These are phyloP conservation scores for Encarsia formosa DNA, from an alignment of 2,888 invertebrate genomes.

Conservation along the genomic window DNA sequence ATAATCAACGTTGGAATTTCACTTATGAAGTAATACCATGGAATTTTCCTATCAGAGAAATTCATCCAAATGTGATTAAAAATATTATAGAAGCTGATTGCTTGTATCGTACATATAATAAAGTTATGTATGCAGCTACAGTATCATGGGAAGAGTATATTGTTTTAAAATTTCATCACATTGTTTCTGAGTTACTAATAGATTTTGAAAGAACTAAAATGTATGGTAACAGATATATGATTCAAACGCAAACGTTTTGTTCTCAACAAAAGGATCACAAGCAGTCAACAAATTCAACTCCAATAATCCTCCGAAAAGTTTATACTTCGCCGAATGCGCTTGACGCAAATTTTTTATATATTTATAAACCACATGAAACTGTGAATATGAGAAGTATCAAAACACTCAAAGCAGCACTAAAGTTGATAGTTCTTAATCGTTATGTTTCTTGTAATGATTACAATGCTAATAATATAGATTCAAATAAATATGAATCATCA, in stretches of 20 bases:
- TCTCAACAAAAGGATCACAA: slow-evolving; percentile 42
- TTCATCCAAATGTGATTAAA: slow-evolving; percentile 42
- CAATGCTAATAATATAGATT: slow-evolving; percentile 18
- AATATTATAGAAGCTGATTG: slow-evolving; percentile 65
- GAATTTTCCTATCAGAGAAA: slow-evolving; percentile 62
- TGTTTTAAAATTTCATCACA: slow-evolving; percentile 59
- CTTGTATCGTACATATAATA: slow-evolving; percentile 59
- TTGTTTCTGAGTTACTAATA: slow-evolving; percentile 55
- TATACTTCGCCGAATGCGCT: slow-evolving; percentile 28
- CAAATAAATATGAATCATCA: slow-evolving; percentile 51
- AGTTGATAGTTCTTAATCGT: slow-evolving; percentile 38
- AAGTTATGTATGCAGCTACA: slow-evolving; percentile 51
- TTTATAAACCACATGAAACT: slow-evolving; percentile 35
- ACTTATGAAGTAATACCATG: slow-evolving; percentile 61
- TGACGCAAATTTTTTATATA: slow-evolving; percentile 32
- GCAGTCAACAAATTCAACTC: slow-evolving; percentile 32
- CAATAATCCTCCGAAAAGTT: slow-evolving; percentile 40
- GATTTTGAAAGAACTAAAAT: slow-evolving; percentile 54
- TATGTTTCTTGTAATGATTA: slow-evolving; percentile 36
- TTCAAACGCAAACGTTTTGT: slow-evolving; percentile 50
- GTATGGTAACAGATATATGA: slow-evolving; percentile 53
- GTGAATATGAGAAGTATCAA: slow-evolving; percentile 26
- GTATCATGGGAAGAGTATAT: slow-evolving; percentile 66
- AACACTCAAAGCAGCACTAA: slow-evolving; percentile 30
- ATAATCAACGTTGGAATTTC: slow-evolving; percentile 48